Evolutionary conservation across 2,113 vertebrate genomes (phyloP), one percentile per base, ranked within the genome.

Genomic region (Antennarius striatus): DNA sequence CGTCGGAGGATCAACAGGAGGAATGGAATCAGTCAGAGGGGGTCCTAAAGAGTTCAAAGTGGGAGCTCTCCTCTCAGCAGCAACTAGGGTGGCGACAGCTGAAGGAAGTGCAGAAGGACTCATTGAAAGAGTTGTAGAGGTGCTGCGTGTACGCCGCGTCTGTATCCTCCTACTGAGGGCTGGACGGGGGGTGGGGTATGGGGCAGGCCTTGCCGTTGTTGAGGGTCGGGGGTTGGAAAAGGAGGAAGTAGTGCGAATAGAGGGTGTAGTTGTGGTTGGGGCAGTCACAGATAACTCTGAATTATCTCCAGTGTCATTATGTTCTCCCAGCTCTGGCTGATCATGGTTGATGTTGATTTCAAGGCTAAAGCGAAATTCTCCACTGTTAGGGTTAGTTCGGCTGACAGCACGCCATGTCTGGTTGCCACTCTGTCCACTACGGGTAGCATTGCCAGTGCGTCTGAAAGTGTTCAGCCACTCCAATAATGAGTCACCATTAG

Each of bases 291-390:
- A 78, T 28, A 82, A 71, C 60, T 92, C 91, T 29, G 83, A 59
- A 3, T 83, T 30, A 42, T 90, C 90, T 4, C 64, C 67, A 12
- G 75, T 32, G 15, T 94, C 92, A 36, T 72, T 93, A 78, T 93
- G 91, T 63, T 93, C 92, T 47, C 90, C 91, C 0, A 88, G 84
- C 62, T 94, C 93, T 1, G 94, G 94, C 76, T 95, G 94, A 77
- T 98, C 96, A 0, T 97, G 95, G 84, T 97, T 98, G 84, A 98
- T 95, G 79, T 98, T 96, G 79, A 98, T 98, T 91, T 98, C 97
- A 28, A 98, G 91, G 84, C 96, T 98, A 89, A 98, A 98, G 15
- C 95, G 93, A 68, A 98, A 98, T 76, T 98, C 96, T 29, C 97
- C 95, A 10, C 94, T 98, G 88, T 94, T 96, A 0, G 96, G 97